Conservation (phyloP, 2,113 vertebrate species). For the Carassius gibelio region DNA sequence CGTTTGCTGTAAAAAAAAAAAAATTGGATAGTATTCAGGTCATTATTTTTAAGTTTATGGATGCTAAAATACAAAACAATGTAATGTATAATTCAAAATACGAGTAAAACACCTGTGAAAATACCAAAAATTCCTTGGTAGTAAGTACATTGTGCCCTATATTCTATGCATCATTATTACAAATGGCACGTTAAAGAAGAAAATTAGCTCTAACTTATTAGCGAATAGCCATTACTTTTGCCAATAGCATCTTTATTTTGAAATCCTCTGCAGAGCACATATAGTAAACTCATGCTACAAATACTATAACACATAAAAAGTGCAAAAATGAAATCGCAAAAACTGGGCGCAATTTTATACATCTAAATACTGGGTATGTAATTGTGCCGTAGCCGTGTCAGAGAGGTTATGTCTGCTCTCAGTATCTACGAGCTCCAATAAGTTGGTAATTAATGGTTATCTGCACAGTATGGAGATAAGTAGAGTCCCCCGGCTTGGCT, state of each 20-base stretch:
- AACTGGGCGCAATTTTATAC: neutral
- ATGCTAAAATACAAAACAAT: no score
- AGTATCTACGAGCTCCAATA: neutral
- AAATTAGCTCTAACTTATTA: neutral
- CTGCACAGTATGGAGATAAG: neutral
- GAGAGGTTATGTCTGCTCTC: neutral
- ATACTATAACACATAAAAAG: neutral
- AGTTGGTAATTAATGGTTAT: conserved; percentile 10
- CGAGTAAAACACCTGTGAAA: no score
- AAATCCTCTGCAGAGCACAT: neutral
- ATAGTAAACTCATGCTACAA: neutral
- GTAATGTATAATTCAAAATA: no score
- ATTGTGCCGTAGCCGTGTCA: neutral
- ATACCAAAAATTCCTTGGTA: no score
- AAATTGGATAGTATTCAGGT: no score
- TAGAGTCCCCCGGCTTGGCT: neutral
- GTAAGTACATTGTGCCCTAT: no score
- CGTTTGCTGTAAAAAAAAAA: conserved; percentile 48
- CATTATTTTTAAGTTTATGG: no score
- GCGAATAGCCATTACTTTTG: neutral
- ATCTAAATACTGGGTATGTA: neutral
- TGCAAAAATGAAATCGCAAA: neutral
- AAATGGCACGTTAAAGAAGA: neutral
- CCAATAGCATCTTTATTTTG: neutral
- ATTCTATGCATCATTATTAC: neutral